Evolutionary conservation across 2,113 vertebrate species (phyloP), one percentile per base, ranked within the genome.

Genomic region (Synodontis membranacea): DNA sequence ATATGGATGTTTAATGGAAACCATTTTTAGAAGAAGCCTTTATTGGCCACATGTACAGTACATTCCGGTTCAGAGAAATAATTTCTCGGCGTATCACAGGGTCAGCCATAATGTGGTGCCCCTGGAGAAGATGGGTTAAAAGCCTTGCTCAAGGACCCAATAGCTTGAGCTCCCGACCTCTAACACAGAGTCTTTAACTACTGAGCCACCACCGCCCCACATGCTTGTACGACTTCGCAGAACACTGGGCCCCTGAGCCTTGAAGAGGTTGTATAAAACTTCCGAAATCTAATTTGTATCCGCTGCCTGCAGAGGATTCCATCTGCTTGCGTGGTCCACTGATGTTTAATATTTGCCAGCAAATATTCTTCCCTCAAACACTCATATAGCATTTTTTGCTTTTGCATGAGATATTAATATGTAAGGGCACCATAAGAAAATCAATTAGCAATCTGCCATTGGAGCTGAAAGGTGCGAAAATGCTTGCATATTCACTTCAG

Each of bases 401-500:
- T 86, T 62, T 86, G 89, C 89, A 87, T 90, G 91, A 90, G 91
- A 94, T 94, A 93, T 94, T 93, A 92, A 95, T 93, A 94, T 95
- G 90, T 94, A 93, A 94, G 92, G 92, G 88, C 85, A 91, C 90
- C 86, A 90, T 81, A 79, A 89, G 91, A 86, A 93, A 95, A 96
- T 96, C 95, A 93, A 95, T 96, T 90, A 85, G 92, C 91, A 94
- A 94, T 95, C 93, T 94, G 93, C 91, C 91, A 89, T 79, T 84
- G 87, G 88, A 48, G 83, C 87, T 90, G 89, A 85, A 81, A 90
- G 72, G 86, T 83, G 88, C 89, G 87, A 91, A 84, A 84, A 85
- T 54, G 88, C 94, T 94, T 96, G 95, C 95, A 95, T 94, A 94
- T 95, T 95, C 95, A 94, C 93, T 93, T 94, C 91, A 88, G 91